phyloP scores from a whole-genome alignment of 1,140 invertebrate species.

The Acromyrmex charruanus region DNA sequence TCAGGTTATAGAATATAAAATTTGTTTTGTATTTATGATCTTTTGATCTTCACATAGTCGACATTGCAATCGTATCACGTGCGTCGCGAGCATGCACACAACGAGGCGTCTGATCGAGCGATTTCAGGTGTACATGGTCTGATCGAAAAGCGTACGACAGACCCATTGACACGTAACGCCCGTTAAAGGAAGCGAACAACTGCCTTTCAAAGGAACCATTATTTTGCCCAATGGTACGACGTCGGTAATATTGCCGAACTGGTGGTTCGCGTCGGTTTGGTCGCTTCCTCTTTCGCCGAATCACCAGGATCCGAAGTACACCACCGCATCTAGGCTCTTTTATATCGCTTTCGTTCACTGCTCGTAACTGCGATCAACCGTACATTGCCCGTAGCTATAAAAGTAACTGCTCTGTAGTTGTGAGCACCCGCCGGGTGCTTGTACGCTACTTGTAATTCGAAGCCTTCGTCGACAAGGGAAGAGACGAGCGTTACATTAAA shows the following conservation, averaged over 20 bases:
- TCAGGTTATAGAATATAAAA: constrained; percentile 11
- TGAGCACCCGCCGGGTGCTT: constrained; percentile 56
- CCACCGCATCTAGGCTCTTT: constrained; percentile 47
- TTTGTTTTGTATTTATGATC: background rate
- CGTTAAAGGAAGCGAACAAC: constrained; percentile 68
- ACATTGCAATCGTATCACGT: constrained; percentile 16
- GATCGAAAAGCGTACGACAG: constrained; percentile 50
- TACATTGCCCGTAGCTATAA: constrained; percentile 68
- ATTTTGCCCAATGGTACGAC: constrained; percentile 38
- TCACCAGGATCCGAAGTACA: background rate
- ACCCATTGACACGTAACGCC: constrained; percentile 71
- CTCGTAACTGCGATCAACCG: constrained; percentile 72
- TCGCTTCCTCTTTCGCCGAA: constrained; percentile 43
- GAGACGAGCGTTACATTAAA: constrained; percentile 31
- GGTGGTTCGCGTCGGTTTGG: constrained; percentile 33
- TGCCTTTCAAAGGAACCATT: constrained; percentile 71
- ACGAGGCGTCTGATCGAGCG: constrained; percentile 34
- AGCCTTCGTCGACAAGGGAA: constrained; percentile 26
- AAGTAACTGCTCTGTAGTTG: constrained; percentile 68
- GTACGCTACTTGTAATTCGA: constrained; percentile 57
- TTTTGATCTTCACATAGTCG: constrained; percentile 48
- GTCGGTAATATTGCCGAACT: constrained; percentile 27
- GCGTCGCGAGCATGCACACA: background rate
- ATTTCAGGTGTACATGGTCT: constrained; percentile 31
- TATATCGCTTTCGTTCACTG: constrained; percentile 42